Evolutionary conservation across 2,888 invertebrate genomes (phyloP).

Genomic region (Scaptomyza reducta): DNA sequence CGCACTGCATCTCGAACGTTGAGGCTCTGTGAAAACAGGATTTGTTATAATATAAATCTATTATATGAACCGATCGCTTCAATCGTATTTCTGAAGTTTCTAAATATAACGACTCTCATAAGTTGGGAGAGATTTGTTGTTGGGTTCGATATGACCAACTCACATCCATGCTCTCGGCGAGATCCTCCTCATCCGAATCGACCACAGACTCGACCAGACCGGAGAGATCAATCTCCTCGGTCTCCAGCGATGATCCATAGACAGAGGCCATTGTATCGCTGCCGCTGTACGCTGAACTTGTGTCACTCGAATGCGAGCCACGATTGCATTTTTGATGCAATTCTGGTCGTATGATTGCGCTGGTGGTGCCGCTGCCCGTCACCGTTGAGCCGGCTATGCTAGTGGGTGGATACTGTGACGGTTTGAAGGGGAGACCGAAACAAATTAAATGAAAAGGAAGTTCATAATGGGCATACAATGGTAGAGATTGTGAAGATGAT

Average conservation of each 20-base stretch:
- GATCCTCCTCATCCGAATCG: conserved; percentile 96
- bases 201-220: conserved; percentile 98
- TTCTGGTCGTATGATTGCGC: conserved; percentile 86
- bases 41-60: not conserved
- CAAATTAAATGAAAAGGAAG: conserved; percentile 3
- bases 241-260: conserved; percentile 92
- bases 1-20: conserved; percentile 97
- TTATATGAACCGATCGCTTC: not conserved
- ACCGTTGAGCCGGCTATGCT: conserved; percentile 42
- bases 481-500: conserved; percentile 8
- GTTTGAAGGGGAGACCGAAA: not conserved
- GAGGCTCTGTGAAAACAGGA: conserved; percentile 87
- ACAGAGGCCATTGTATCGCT: conserved; percentile 98
- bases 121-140: not conserved
- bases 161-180: conserved; percentile 94
- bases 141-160: conserved; percentile 78
- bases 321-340: conserved; percentile 93
- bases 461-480: conserved; percentile 44
- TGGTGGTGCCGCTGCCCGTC: conserved; percentile 50
- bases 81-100: not conserved
- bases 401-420: conserved; percentile 56
- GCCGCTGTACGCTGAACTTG: conserved; percentile 97
- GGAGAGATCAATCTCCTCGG: conserved; percentile 94
- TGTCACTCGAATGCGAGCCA: conserved; percentile 95
- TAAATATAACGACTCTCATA: not conserved